Percentiles rank a stretch among this genome's conserved stretches.
These are phyloP conservation scores for Hoplodrina ambigua DNA, from an alignment of 2,888 invertebrate genomes.

Conservation along the genomic window DNA sequence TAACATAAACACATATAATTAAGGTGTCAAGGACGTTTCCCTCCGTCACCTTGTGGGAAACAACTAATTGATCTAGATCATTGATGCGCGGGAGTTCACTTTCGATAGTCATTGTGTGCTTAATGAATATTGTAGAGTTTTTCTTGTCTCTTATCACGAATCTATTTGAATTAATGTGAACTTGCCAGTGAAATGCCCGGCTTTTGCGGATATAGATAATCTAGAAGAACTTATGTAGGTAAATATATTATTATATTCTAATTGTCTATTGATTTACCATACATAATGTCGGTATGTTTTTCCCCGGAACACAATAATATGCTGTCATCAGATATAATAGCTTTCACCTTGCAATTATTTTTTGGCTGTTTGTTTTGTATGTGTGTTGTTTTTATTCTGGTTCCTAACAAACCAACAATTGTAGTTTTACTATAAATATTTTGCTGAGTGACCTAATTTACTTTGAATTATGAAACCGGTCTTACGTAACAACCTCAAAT, in stretches of 20 bases:
- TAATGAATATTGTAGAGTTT: slow-evolving; percentile 65
- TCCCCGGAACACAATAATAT: neutral
- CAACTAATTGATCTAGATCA: slow-evolving; percentile 61
- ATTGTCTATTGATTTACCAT: neutral
- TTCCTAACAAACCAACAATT: neutral
- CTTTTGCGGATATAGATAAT: slow-evolving; percentile 47
- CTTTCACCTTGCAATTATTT: slow-evolving; percentile 25
- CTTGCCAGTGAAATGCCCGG: slow-evolving; percentile 66
- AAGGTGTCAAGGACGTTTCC: slow-evolving; percentile 57
- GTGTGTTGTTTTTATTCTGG: neutral
- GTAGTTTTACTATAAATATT: neutral
- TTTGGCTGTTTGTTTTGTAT: neutral
- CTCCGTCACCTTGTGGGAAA: slow-evolving; percentile 43
- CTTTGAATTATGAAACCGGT: slow-evolving; percentile 14
- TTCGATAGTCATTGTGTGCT: slow-evolving; percentile 71
- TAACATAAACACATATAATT: slow-evolving; percentile 50
- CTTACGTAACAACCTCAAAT: slow-evolving; percentile 42
- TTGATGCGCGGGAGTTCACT: slow-evolving; percentile 68
- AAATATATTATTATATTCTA: neutral
- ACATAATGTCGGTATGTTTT: neutral
- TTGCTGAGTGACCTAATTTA: slow-evolving; percentile 15
- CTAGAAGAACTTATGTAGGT: slow-evolving; percentile 29
- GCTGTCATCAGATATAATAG: slow-evolving; percentile 1
- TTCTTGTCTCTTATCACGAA: slow-evolving; percentile 59
- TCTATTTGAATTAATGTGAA: slow-evolving; percentile 65